A percentile compares a stretch with the other conserved stretches of the same genome.
Evolutionary conservation across 2,888 invertebrate genomes (phyloP).

Genomic region (Andricus curvator): DNA sequence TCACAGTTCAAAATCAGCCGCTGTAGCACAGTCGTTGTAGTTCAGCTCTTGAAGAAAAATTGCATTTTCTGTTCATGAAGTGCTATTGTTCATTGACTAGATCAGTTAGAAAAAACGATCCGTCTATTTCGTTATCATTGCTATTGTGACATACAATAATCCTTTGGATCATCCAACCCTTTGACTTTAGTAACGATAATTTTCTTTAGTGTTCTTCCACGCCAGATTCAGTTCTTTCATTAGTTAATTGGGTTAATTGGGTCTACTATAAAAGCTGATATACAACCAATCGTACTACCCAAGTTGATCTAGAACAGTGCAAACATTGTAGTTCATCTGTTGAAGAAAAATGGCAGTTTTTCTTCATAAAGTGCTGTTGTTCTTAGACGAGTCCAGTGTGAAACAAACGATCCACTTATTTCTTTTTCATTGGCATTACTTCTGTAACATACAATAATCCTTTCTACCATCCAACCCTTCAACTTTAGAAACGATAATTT

Average conservation of each 20-base stretch:
- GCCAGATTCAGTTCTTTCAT: too few relatives aligned
- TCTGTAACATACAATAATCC: not conserved
- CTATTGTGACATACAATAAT: too few relatives aligned
- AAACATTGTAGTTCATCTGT: not conserved
- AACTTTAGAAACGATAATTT: not conserved
- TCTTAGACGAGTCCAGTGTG: not conserved
- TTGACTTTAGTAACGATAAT: too few relatives aligned
- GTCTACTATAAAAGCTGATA: not conserved
- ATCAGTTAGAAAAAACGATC: too few relatives aligned
- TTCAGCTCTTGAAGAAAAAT: not conserved
- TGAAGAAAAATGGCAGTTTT: not conserved
- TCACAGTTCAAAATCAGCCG: not conserved
- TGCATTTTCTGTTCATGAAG: too few relatives aligned
- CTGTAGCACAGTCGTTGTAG: not conserved
- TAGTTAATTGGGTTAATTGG: too few relatives aligned
- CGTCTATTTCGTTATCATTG: too few relatives aligned
- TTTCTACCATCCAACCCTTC: not conserved
- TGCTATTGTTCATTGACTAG: too few relatives aligned
- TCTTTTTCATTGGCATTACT: not conserved
- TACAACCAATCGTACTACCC: not conserved
- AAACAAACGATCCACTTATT: not conserved
- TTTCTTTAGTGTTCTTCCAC: too few relatives aligned
- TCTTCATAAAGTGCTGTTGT: not conserved
- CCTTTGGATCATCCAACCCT: too few relatives aligned
- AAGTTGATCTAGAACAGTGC: too few relatives aligned